Conservation (phyloP, 2,113 vertebrate species). For the Takifugu flavidus region DNA sequence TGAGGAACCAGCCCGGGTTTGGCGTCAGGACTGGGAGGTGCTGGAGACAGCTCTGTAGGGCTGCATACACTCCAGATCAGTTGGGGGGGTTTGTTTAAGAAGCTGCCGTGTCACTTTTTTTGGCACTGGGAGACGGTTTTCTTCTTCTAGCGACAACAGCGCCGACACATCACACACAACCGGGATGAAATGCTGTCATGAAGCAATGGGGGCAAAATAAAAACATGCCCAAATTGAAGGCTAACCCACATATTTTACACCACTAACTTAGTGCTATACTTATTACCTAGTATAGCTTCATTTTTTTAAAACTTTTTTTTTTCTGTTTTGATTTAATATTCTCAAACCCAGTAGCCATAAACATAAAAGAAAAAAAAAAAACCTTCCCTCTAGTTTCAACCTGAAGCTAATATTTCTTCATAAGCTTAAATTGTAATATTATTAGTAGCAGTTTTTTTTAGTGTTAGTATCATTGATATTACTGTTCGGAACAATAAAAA, state of each 20-base stretch:
- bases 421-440: constrained; percentile 76
- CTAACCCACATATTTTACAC: constrained; percentile 76
- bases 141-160: constrained; percentile 32
- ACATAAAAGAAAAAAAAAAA: constrained; percentile 77
- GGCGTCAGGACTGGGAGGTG: constrained; percentile 25
- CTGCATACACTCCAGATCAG: constrained; percentile 1
- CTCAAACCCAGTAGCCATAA: constrained; percentile 79
- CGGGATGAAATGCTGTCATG: constrained; percentile 57
- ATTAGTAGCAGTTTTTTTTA: constrained; percentile 77
- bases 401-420: constrained; percentile 78
- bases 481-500: constrained; percentile 82
- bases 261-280: constrained; percentile 71
- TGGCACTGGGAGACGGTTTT: constrained; percentile 41
- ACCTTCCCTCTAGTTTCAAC: constrained; percentile 69
- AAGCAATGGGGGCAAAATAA: constrained; percentile 41
- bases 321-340: constrained; percentile 73
- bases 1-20: constrained; percentile 3
- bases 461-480: constrained; percentile 79
- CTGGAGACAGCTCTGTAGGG: constrained; percentile 9
- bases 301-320: constrained; percentile 57
- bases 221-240: constrained; percentile 72
- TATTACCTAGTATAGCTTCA: constrained; percentile 62
- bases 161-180: constrained; percentile 27
- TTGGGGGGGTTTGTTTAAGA: neutral
- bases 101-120: constrained; percentile 39